Evolutionary conservation across 1,140 invertebrate species (phyloP), one percentile per base, ranked within the genome.

Genomic region (Odontomachus brunneus): DNA sequence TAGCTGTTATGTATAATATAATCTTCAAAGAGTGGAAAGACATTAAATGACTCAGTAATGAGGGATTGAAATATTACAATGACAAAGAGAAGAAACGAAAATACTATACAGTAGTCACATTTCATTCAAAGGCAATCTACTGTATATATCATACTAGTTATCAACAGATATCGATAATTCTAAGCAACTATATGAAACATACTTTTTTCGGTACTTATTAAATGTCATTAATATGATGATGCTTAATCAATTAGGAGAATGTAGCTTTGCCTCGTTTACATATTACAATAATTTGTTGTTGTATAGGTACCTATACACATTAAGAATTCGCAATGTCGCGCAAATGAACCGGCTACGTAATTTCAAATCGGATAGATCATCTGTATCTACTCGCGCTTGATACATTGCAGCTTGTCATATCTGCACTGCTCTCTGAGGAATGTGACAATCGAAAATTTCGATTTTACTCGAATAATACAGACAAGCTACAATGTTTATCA

Each of bases 221-320:
- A 24, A n/a, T 33, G 69, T 57, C 51, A 44, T 76, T 17, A 59
- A 12, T 72, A 59, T n/a, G n/a, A 14, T 14, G 63, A 49, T 53
- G 59, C 48, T 19, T 62, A 63, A 57, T 63, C 33, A 59, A 38
- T 57, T 67, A 53, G 44, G 14, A 19, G 29, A 63, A 69, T 71
- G 83, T 29, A 19, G 63, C 63, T 57, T 55, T 78, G 29, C 26
- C 60, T 73, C 44, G n/a, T 83, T 82, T 69, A 83, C 24, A 78
- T 57, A 49, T 73, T 29, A 24, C 49, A 62, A 55, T 85, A 85
- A 72, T 49, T 49, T 71, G 19, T 73, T 57, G 7, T 78, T 59
- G 24, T 51, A 48, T 57, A 85, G 78, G 83, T 87, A 87, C 85
- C 85, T 87, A 44, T 87, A 85, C 84, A 85, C 84, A 82, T 85